Conservation (phyloP, 2,888 invertebrate genomes). For the Eilema sororculum region DNA sequence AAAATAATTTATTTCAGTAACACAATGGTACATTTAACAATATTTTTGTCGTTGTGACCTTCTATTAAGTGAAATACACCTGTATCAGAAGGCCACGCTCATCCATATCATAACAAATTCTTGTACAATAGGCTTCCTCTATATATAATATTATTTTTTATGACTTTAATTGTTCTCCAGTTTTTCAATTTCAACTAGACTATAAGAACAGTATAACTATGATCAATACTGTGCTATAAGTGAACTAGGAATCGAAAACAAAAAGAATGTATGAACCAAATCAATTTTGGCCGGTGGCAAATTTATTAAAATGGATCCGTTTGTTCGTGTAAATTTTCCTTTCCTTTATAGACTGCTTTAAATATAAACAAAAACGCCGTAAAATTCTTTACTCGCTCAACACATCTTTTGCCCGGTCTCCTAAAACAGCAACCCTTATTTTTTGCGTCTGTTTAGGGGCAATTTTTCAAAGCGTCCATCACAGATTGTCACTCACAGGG, state of each 20-base stretch:
- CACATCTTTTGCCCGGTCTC: constrained; percentile 12
- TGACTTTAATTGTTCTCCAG: too few species aligned
- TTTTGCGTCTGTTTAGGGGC: constrained; percentile 38
- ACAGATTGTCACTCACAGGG: constrained; percentile 68
- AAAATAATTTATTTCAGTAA: too few species aligned
- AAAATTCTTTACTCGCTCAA: constrained; percentile 1
- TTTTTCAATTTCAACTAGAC: neutral
- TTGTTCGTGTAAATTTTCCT: neutral
- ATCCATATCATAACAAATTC: too few species aligned
- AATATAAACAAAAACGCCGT: neutral
- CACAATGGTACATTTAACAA: too few species aligned
- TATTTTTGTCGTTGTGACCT: too few species aligned
- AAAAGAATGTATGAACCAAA: neutral
- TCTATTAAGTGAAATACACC: too few species aligned
- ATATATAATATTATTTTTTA: too few species aligned
- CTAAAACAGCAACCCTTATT: constrained; percentile 42
- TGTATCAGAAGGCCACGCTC: too few species aligned
- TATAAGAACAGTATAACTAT: too few species aligned
- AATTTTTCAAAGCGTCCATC: constrained; percentile 55
- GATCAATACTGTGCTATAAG: too few species aligned
- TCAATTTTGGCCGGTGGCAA: neutral
- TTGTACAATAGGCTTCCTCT: too few species aligned
- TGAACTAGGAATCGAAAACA: neutral
- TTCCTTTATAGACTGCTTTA: neutral
- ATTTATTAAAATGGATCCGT: neutral